A percentile compares a stretch with the other conserved stretches of the same genome.
phyloP scores from a whole-genome alignment of 2,888 invertebrate genomes.

The Orgyia antiqua region DNA sequence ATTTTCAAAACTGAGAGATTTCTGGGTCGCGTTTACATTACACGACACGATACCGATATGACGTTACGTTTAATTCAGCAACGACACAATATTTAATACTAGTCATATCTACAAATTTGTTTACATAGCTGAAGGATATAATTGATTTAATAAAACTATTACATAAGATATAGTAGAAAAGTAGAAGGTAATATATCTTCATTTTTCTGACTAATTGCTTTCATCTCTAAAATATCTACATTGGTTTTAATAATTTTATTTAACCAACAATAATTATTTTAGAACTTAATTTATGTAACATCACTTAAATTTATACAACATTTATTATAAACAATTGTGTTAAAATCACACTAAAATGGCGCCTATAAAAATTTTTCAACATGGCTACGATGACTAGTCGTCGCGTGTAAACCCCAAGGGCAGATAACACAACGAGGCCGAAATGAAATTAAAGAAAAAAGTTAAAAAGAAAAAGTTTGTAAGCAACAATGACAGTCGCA shows the following conservation, averaged over 20 bases:
- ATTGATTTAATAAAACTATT: no score
- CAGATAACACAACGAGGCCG: slow-evolving; percentile 45
- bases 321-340: neutral
- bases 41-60: slow-evolving; percentile 21
- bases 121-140: no score
- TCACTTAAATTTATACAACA: no score
- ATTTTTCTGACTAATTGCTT: no score
- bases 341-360: slow-evolving; percentile 16
- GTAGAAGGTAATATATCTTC: no score
- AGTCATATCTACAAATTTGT: no score
- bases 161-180: no score
- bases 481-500: slow-evolving; percentile 62
- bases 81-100: neutral
- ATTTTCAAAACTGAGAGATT: slow-evolving; percentile 48
- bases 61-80: slow-evolving; percentile 1
- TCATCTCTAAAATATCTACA: no score
- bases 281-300: no score
- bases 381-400: slow-evolving; percentile 28
- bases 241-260: no score
- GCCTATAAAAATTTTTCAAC: slow-evolving; percentile 22
- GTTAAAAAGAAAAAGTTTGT: slow-evolving; percentile 50
- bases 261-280: no score
- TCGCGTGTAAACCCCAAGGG: slow-evolving; percentile 30
- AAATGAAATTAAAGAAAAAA: slow-evolving; percentile 69
- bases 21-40: slow-evolving; percentile 13